A percentile compares a stretch with the other conserved stretches of the same genome.
Conservation (phyloP, 2,888 invertebrate genomes). For the Lypha dubia region DNA sequence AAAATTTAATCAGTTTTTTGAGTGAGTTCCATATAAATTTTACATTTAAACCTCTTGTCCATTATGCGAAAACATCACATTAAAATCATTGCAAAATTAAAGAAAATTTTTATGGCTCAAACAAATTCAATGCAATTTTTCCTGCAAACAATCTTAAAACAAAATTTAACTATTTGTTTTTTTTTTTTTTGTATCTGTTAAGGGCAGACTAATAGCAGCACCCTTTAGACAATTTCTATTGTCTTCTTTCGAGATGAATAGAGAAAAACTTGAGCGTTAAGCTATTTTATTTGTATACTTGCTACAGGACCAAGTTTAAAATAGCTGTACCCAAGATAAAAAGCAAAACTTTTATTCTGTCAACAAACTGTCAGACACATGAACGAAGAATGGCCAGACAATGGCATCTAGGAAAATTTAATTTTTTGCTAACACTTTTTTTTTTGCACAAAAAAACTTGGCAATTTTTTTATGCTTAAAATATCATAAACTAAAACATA, state of each 20-base stretch:
- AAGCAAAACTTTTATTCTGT: slow-evolving; percentile 21
- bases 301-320: slow-evolving; percentile 20
- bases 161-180: not conserved
- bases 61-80: no score
- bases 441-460: slow-evolving; percentile 35
- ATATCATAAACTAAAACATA: slow-evolving; percentile 62
- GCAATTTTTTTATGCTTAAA: slow-evolving; percentile 38
- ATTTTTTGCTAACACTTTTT: not conserved
- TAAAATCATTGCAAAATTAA: not conserved
- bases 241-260: not conserved
- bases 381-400: not conserved
- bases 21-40: no score
- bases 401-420: slow-evolving; percentile 3
- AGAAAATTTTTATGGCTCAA: slow-evolving; percentile 3
- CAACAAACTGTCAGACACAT: slow-evolving; percentile 1
- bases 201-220: not conserved
- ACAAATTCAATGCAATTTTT: slow-evolving; percentile 6
- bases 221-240: not conserved
- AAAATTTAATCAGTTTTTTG: no score
- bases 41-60: no score
- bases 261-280: slow-evolving; percentile 3
- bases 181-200: not conserved
- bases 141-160: not conserved
- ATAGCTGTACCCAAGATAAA: slow-evolving; percentile 31
- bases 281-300: not conserved